These are phyloP conservation scores for Piscicola geometra DNA, from an alignment of 2,888 invertebrate species.

Conservation along the genomic window DNA sequence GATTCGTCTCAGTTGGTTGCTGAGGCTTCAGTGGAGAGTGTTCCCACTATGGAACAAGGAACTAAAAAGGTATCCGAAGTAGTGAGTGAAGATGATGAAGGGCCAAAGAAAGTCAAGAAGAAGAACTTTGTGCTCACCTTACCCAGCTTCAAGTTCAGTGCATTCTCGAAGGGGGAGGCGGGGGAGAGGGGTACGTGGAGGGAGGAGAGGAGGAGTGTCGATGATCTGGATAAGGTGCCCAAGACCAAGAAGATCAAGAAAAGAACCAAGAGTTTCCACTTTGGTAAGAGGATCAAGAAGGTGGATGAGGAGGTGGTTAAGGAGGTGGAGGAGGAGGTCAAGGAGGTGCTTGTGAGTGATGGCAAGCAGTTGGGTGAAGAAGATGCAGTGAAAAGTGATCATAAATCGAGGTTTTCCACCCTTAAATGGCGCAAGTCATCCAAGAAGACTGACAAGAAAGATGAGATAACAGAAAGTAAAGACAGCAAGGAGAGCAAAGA, in stretches of 20 bases:
- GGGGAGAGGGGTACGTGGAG: neutral
- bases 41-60: no score
- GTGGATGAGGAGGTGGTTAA: neutral
- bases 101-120: neutral
- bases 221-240: neutral
- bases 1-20: neutral
- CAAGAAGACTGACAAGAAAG: conserved; percentile 1
- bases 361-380: neutral
- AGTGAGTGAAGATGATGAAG: neutral
- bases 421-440: neutral
- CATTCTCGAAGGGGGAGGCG: neutral
- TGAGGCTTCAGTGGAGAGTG: no score
- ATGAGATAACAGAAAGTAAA: neutral
- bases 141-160: neutral
- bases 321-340: neutral
- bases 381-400: neutral
- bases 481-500: neutral
- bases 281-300: conserved; percentile 12
- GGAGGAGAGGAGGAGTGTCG: neutral
- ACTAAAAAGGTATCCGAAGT: no score
- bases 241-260: neutral
- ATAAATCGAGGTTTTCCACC: neutral
- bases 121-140: neutral
- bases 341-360: neutral
- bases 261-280: neutral